Percentiles rank a stretch among this genome's conserved stretches.
Evolutionary conservation across 2,113 vertebrate genomes (phyloP).

Genomic region (Dicerorhinus sumatrensis): DNA sequence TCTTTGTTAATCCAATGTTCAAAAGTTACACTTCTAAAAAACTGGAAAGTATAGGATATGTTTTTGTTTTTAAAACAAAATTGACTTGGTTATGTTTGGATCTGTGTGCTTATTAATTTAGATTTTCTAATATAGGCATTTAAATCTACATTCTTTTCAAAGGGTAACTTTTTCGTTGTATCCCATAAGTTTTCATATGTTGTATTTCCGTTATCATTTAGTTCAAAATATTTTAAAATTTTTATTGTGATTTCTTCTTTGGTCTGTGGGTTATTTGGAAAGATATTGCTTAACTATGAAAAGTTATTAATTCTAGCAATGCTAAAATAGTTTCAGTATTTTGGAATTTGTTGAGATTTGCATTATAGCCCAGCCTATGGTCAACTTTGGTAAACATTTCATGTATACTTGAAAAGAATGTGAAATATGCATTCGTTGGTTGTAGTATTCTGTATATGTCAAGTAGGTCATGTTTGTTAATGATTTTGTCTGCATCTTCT

Average conservation of each 20-base stretch:
- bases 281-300: neutral
- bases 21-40: neutral
- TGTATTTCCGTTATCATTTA: neutral
- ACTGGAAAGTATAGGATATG: neutral
- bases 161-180: neutral
- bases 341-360: constrained; percentile 28
- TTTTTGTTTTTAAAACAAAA: constrained; percentile 48
- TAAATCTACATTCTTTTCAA: neutral
- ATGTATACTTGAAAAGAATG: neutral
- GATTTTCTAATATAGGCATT: constrained; percentile 28
- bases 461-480: neutral
- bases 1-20: constrained; percentile 1
- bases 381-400: neutral
- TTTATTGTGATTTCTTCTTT: constrained; percentile 36
- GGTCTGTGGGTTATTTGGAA: constrained; percentile 4
- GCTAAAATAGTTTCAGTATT: constrained; percentile 4
- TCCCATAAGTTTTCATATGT: neutral
- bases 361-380: neutral
- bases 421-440: neutral
- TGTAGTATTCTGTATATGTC: neutral
- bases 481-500: neutral
- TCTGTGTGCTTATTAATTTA: constrained; percentile 5
- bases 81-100: neutral
- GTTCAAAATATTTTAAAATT: neutral
- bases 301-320: neutral